Evolutionary conservation across 2,797 vertebrate species (phyloP).

Genomic region (Spea hammondii): DNA sequence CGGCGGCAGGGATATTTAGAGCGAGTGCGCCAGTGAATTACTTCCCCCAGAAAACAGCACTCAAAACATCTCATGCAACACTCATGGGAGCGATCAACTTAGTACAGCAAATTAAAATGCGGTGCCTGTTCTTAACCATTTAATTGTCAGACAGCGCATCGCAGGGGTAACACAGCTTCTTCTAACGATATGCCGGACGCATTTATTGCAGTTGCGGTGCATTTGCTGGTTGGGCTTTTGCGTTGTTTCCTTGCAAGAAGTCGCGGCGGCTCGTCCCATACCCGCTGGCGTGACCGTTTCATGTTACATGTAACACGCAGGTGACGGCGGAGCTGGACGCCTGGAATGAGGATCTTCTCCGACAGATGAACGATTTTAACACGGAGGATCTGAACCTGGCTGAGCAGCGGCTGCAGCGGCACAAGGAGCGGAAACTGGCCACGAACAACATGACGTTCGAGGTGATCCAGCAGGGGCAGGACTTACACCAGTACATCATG

Average conservation of each 20-base stretch:
- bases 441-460: conserved; percentile 98
- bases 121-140: no score
- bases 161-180: no score
- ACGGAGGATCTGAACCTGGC: conserved; percentile 86
- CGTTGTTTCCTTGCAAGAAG: not conserved
- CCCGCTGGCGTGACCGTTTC: no score
- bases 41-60: no score
- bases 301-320: conserved; percentile 59
- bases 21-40: no score
- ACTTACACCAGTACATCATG: conserved; percentile 96
- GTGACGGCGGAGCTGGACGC: conserved; percentile 92
- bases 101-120: no score
- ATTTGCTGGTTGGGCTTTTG: not conserved
- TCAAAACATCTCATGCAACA: no score
- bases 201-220: not conserved
- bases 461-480: conserved; percentile 94
- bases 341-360: conserved; percentile 93
- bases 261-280: no score
- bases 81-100: no score
- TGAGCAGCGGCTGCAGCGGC: conserved; percentile 89
- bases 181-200: not conserved
- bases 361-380: conserved; percentile 86
- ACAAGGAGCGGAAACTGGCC: conserved; percentile 86
- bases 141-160: no score
- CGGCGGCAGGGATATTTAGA: no score